These are phyloP conservation scores for Dynastes tityus DNA, from an alignment of 2,888 invertebrate genomes.

Conservation along the genomic window DNA sequence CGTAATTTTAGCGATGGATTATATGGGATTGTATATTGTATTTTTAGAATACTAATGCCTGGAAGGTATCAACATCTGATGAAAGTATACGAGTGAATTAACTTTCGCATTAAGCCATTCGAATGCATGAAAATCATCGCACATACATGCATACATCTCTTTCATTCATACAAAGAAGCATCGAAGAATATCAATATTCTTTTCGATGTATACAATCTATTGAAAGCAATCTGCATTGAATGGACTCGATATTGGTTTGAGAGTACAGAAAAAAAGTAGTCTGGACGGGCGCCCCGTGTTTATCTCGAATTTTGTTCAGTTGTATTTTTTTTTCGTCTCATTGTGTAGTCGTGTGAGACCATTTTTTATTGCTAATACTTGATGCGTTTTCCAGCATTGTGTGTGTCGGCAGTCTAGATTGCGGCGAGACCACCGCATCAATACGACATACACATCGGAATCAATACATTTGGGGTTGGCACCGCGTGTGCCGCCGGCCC, in stretches of 20 bases:
- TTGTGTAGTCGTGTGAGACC: constrained; percentile 43
- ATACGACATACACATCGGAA: constrained; percentile 54
- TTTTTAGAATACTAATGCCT: no score
- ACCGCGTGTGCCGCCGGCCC: constrained; percentile 58
- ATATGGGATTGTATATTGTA: no score
- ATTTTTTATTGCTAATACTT: constrained; percentile 43
- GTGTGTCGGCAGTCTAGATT: constrained; percentile 53
- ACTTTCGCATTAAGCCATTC: no score
- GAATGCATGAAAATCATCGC: background rate
- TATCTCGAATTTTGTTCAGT: constrained; percentile 42
- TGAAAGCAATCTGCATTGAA: constrained; percentile 42
- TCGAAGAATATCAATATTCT: background rate
- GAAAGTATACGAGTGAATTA: no score
- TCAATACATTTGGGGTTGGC: constrained; percentile 58
- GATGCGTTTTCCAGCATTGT: constrained; percentile 48
- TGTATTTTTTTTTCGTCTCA: constrained; percentile 18
- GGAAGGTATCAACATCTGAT: no score
- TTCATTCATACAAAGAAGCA: no score
- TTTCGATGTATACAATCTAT: constrained; percentile 1
- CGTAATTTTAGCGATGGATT: no score
- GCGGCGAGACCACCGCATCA: constrained; percentile 55
- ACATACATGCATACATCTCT: no score
- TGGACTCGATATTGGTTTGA: constrained; percentile 31
- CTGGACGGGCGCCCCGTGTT: constrained; percentile 34
- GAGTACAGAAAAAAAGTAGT: constrained; percentile 26